phyloP scores from a whole-genome alignment of 2,797 vertebrate species.

The Masticophis lateralis region DNA sequence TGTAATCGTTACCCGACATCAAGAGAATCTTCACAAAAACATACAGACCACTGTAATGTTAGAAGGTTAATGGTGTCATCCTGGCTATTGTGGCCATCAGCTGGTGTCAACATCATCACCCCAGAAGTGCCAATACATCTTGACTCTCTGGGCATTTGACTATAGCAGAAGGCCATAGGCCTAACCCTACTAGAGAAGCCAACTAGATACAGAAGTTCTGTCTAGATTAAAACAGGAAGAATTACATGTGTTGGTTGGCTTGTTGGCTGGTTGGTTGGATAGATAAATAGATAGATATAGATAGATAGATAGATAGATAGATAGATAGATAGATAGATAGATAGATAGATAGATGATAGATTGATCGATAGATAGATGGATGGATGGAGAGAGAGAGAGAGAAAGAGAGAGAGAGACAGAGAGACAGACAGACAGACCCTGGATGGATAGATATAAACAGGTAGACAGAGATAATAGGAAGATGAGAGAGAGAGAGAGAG shows the following conservation, averaged over 20 bases:
- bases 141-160: neutral
- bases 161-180: neutral
- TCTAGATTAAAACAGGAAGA: neutral
- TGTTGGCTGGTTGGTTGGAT: fast-evolving
- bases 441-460: neutral
- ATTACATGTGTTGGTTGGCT: neutral
- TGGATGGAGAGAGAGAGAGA: fast-evolving
- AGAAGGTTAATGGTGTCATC: neutral
- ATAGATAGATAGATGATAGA: neutral
- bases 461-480: neutral
- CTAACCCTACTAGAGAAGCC: neutral
- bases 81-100: neutral
- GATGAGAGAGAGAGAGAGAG: too few relatives aligned
- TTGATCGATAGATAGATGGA: neutral
- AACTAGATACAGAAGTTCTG: neutral
- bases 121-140: neutral
- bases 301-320: neutral
- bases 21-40: neutral
- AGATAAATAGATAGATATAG: too few relatives aligned
- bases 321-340: too few relatives aligned
- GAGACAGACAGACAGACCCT: fast-evolving
- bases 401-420: fast-evolving
- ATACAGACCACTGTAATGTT: neutral
- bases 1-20: neutral
- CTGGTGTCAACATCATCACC: neutral